Evolutionary conservation across 2,888 invertebrate species (phyloP), one percentile per base, ranked within the genome.

Genomic region (Perizoma affinitatum): DNA sequence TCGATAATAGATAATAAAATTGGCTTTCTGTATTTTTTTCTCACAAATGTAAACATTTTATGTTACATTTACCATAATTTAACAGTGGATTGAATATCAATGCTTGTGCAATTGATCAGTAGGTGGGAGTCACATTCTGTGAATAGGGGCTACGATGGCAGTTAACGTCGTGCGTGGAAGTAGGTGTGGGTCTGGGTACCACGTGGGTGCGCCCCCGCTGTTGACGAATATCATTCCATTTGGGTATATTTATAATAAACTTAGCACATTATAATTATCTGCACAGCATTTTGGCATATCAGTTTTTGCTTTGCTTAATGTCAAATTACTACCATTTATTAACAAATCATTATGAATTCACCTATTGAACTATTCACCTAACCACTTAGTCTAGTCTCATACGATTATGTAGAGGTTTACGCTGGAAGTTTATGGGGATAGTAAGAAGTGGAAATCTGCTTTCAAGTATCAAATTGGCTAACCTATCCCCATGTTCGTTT

Each of bases 141-240:
- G 78, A 78, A 79, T 75, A 76, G 79, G 63, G 79, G 73, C 76
- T 77, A 80, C 74, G 75, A 67, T 73, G 70, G 70, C 66, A 70
- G 70, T 66, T 65, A 65, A 63, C 58, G 49, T 63, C 61, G 50
- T 45, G 61, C 62, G 38, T 7, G 38, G 38, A 5, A 36, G 68
- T 63, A 72, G 79, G 81, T 80, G 84, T 83, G 76, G 79, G 81
- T 80, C 83, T 83, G 76, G 76, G 74, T 73, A 70, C 64, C 63
- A 61, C 69, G 86, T 86, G 82, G 87, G 86, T 79, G 86, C 84
- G 86, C 85, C 84, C 76, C 79, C 82, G 73, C 79, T 56, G 65
- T 71, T 67, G 64, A 62, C 58, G 50, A 54, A 65, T 65, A 67
- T 72, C 65, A 70, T 71, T 63, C 66, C 54, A 71, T 73, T 68